Conservation (phyloP, 2,888 invertebrate genomes). For the Ligdia adustata region DNA sequence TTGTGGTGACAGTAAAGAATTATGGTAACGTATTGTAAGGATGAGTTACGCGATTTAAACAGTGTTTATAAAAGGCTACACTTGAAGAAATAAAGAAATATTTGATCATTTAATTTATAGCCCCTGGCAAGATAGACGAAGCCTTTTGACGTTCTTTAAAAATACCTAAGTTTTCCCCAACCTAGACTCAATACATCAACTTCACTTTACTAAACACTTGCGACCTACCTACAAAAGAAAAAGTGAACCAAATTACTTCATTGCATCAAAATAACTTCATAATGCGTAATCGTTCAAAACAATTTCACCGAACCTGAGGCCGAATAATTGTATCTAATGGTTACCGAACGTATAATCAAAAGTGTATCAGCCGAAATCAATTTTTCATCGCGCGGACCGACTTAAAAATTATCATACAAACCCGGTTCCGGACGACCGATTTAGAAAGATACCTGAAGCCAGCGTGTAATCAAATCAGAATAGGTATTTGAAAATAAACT, state of each 20-base stretch:
- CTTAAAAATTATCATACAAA: constrained; percentile 80
- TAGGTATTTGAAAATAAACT: too few species aligned
- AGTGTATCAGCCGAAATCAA: constrained; percentile 80
- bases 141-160: too few species aligned
- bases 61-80: too few species aligned
- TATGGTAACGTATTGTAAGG: too few species aligned
- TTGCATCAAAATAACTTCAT: constrained; percentile 31
- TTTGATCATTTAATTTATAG: too few species aligned
- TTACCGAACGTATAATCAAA: constrained; percentile 76
- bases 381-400: constrained; percentile 73
- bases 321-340: constrained; percentile 78
- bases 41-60: too few species aligned
- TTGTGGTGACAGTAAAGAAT: too few species aligned
- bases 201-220: too few species aligned
- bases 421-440: constrained; percentile 49
- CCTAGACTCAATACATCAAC: too few species aligned
- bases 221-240: constrained; percentile 1
- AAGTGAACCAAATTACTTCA: constrained; percentile 38
- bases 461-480: neutral
- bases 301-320: constrained; percentile 51
- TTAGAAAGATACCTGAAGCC: constrained; percentile 38
- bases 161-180: too few species aligned
- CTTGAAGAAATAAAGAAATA: too few species aligned
- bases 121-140: too few species aligned
- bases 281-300: constrained; percentile 48